These are phyloP conservation scores for Chloromyia formosa DNA, from an alignment of 2,888 invertebrate genomes.

Conservation along the genomic window DNA sequence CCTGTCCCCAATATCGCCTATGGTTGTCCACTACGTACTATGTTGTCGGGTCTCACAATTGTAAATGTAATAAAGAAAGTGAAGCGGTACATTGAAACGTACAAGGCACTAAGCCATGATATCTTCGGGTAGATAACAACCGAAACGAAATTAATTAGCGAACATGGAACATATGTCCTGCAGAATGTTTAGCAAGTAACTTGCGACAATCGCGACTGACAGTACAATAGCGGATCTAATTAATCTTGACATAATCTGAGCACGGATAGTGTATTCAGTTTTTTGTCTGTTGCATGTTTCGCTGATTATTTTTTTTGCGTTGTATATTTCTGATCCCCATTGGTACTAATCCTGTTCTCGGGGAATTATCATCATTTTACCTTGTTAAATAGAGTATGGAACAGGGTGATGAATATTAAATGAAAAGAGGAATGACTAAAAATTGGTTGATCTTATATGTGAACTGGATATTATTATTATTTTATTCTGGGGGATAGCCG, in stretches of 20 bases:
- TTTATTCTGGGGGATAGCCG: no score
- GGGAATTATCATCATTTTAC: slow-evolving; percentile 19
- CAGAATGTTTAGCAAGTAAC: slow-evolving; percentile 47
- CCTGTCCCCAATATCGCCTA: not conserved
- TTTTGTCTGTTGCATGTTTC: slow-evolving; percentile 16
- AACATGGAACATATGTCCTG: slow-evolving; percentile 50
- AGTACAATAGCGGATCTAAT: slow-evolving; percentile 63
- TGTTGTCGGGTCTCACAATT: slow-evolving; percentile 4
- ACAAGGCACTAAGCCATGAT: slow-evolving; percentile 36
- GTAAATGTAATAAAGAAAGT: slow-evolving; percentile 42
- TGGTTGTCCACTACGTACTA: not conserved
- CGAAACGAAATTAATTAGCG: slow-evolving; percentile 48
- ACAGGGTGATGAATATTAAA: slow-evolving; percentile 11
- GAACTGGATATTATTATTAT: no score
- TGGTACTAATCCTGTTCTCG: slow-evolving; percentile 18
- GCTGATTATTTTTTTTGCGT: slow-evolving; percentile 11
- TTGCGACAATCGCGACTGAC: slow-evolving; percentile 59
- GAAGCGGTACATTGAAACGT: slow-evolving; percentile 40
- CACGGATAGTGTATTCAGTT: slow-evolving; percentile 53
- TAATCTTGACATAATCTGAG: slow-evolving; percentile 64
- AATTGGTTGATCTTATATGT: no score
- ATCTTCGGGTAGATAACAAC: slow-evolving; percentile 39
- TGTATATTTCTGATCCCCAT: not conserved
- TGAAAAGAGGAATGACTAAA: no score
- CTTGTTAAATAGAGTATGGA: not conserved